Conservation (phyloP, 2,113 vertebrate species). For the Larimichthys polyactis region DNA sequence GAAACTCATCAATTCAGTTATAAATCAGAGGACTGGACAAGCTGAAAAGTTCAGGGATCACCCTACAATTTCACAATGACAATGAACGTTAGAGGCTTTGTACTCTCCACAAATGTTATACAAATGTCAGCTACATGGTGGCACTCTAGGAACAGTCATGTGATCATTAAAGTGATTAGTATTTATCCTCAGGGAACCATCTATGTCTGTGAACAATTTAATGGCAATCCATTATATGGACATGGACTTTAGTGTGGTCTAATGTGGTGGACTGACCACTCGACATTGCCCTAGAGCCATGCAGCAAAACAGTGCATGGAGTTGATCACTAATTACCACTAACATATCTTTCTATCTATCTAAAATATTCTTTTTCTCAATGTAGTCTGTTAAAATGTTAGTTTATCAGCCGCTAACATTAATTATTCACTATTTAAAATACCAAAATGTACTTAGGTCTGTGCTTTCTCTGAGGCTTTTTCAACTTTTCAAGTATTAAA, state of each 20-base stretch:
- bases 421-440: conserved; percentile 30
- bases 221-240: not conserved
- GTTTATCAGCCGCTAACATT: conserved; percentile 8
- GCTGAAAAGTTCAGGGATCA: not conserved
- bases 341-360: not conserved
- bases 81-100: not conserved
- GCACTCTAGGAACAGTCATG: no score
- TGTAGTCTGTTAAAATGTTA: not conserved
- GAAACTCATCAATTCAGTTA: not conserved
- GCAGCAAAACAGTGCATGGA: not conserved
- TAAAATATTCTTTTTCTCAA: not conserved
- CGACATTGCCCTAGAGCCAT: not conserved
- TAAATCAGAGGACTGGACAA: not conserved
- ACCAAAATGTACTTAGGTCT: not conserved
- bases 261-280: no score
- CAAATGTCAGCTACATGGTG: no score
- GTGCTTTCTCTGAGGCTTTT: conserved; percentile 21
- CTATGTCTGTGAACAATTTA: not conserved
- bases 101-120: no score
- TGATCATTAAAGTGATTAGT: not conserved
- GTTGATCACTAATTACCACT: not conserved
- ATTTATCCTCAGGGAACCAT: not conserved
- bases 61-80: not conserved
- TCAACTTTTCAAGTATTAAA: conserved; percentile 29
- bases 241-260: not conserved